Conservation (phyloP, 1,140 invertebrate genomes). For the Trachymyrmex cornetzi region DNA sequence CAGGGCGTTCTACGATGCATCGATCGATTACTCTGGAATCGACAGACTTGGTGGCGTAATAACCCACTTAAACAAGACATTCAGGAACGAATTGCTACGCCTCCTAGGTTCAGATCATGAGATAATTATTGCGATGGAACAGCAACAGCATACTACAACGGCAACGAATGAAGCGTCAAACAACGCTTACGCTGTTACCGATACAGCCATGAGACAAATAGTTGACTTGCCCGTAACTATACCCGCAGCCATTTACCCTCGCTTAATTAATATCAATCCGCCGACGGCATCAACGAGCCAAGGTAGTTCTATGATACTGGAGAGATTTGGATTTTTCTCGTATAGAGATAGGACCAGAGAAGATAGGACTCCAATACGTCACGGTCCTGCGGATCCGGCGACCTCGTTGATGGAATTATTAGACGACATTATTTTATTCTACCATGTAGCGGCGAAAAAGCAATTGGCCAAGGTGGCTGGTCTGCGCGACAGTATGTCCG, state of each 20-base stretch:
- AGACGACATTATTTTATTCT: constrained; percentile 90
- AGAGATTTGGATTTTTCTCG: constrained; percentile 80
- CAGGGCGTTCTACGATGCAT: constrained; percentile 88
- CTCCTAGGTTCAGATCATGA: constrained; percentile 86
- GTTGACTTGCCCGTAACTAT: constrained; percentile 76
- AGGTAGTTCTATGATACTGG: constrained; percentile 75
- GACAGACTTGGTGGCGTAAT: constrained; percentile 91
- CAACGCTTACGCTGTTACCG: constrained; percentile 55
- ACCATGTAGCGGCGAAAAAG: constrained; percentile 90
- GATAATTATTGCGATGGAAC: constrained; percentile 82
- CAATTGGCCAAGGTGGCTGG: constrained; percentile 90
- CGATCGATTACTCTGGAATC: constrained; percentile 89
- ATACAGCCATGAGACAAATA: constrained; percentile 66
- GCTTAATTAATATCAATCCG: constrained; percentile 78
- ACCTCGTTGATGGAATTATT: constrained; percentile 88
- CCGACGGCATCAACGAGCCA: constrained; percentile 25
- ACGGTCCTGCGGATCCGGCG: constrained; percentile 84
- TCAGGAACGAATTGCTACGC: constrained; percentile 86
- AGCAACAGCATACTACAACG: constrained; percentile 66
- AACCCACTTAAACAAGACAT: constrained; percentile 90
- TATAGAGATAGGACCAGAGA: constrained; percentile 69
- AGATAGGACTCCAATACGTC: constrained; percentile 75
- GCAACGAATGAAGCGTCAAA: constrained; percentile 66
- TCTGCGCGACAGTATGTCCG: constrained; percentile 88
- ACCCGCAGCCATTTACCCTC: constrained; percentile 73